Base-by-base conservation (phyloP, 2,113 vertebrate genomes). In the Eolophus roseicapilla region DNA sequence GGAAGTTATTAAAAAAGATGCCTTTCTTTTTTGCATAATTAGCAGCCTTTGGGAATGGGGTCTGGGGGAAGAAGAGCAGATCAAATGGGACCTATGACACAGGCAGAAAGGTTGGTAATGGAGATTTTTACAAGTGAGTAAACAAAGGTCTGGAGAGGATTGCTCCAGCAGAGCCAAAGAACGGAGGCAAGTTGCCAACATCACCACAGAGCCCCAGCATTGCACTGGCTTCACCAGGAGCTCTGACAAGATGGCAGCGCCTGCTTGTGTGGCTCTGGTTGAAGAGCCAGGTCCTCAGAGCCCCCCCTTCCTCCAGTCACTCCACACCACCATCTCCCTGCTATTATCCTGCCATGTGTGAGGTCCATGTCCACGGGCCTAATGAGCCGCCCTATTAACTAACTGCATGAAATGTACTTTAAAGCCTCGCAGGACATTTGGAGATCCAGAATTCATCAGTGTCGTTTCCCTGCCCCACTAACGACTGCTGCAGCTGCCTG, bases 391-490 rank as follows among this genome's bases (percentile, higher is more conserved):
- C 52, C 55, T 55, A 71, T 82, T 82, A 90, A 74, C 79, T 74
- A 86, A 92, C 79, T 67, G 89, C 96, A 69, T 27, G 24, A 78
- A 92, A 95, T 37, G 65, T 85, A 63, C 90, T 97, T 93, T 77
- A 80, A 89, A 93, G 86, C 92, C 90, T 94, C 33, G 18, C 43
- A 86, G 78, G 88, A 93, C 20, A 21, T 88, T 95, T 59, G 37
- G 84, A 76, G 70, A 96, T 76, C 65, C 59, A 86, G 90, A 94
- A 90, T 95, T 95, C 95, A 83, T 82, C 96, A 60, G 91, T 43
- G 90, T 83, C 23, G 1, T 78, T 93, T 88, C 87, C 89, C 92
- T 92, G 91, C 74, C 88, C 94, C 2, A 6, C 86, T 94, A 92
- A 92, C 64, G 80, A 96, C 91, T 79, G 81, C 92, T 11, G 15